Evolutionary conservation across 2,888 invertebrate species (phyloP).

Genomic region (Cephus pygmeus): DNA sequence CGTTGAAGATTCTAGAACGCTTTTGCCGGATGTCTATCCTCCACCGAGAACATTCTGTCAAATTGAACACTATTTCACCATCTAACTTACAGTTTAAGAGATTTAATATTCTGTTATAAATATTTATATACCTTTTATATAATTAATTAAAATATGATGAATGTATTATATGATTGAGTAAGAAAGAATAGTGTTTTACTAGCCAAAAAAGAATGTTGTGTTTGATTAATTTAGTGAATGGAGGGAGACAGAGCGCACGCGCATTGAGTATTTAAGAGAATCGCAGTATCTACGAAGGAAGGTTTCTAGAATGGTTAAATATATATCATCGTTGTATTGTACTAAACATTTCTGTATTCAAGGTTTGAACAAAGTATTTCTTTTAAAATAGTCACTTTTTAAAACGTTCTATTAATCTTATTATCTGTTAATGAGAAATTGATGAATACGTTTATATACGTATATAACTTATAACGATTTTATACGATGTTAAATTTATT

Average conservation of each 20-base stretch:
- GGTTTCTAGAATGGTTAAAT: constrained; percentile 3
- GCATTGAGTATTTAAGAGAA: background rate
- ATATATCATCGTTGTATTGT: background rate
- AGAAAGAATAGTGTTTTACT: background rate
- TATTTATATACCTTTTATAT: background rate
- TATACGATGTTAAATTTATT: background rate
- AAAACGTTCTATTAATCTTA: background rate
- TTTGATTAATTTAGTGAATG: background rate
- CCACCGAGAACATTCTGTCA: constrained; percentile 47
- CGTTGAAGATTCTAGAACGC: constrained; percentile 47
- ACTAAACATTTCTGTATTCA: background rate
- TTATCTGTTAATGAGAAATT: background rate
- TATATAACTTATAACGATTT: background rate
- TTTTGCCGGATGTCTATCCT: constrained; percentile 32
- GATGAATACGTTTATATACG: background rate
- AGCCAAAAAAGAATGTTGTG: background rate
- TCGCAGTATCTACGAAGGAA: background rate
- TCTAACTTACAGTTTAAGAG: background rate
- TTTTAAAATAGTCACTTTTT: background rate
- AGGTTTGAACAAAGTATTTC: background rate
- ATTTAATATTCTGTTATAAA: background rate
- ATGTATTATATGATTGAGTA: background rate
- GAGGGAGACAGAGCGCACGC: background rate
- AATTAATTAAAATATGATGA: background rate
- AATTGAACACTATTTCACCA: background rate